phyloP scores from a whole-genome alignment of 2,888 invertebrate genomes.

The Eledone cirrhosa region DNA sequence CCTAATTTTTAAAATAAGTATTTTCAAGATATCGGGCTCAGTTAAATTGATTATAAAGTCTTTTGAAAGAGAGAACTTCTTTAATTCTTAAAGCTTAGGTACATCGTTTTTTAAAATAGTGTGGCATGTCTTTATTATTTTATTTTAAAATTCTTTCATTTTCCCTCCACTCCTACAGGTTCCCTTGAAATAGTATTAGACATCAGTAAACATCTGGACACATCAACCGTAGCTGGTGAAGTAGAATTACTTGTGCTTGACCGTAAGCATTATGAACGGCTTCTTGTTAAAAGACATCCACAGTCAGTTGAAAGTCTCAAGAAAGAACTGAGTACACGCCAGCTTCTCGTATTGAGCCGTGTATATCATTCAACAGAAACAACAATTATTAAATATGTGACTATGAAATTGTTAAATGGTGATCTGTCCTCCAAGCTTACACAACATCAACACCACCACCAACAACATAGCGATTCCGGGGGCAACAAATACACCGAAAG shows the following conservation, averaged over 20 bases:
- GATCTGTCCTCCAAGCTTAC: background rate
- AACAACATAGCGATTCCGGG: background rate
- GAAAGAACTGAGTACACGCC: slow-evolving; percentile 22
- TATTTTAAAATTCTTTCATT: too few relatives aligned
- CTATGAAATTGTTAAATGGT: background rate
- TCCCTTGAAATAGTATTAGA: slow-evolving; percentile 20
- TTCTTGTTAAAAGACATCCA: background rate
- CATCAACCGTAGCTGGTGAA: background rate
- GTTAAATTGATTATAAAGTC: too few relatives aligned
- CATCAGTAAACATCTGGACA: background rate
- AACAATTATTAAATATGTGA: background rate
- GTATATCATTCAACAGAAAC: background rate
- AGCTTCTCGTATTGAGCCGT: background rate
- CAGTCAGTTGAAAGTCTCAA: slow-evolving; percentile 11
- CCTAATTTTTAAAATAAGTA: too few relatives aligned
- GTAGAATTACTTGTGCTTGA: slow-evolving; percentile 16
- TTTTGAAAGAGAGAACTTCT: too few relatives aligned
- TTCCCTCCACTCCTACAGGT: background rate
- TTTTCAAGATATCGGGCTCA: too few relatives aligned
- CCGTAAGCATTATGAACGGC: slow-evolving; percentile 14
- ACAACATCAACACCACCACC: background rate
- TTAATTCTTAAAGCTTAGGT: too few relatives aligned
- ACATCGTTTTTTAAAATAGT: too few relatives aligned
- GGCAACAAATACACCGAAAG: background rate
- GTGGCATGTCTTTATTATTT: too few relatives aligned